Evolutionary conservation across 1,140 invertebrate genomes (phyloP).

Genomic region (Zaprionus ornatus): DNA sequence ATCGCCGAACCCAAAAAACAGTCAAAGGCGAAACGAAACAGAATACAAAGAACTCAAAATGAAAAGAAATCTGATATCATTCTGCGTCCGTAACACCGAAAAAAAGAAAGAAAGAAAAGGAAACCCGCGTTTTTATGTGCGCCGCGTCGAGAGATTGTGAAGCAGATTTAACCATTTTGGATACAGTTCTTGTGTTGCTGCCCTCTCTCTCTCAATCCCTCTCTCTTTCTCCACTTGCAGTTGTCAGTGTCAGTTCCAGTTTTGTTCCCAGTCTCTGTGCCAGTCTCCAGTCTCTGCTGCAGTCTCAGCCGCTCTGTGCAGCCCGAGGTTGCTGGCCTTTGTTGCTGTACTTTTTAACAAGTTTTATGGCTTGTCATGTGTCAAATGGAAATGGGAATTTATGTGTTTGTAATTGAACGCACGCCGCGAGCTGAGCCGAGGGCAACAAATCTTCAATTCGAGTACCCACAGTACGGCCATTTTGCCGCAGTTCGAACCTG

Average conservation of each 20-base stretch:
- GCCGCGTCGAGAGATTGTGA: constrained; percentile 65
- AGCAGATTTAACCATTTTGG: constrained; percentile 77
- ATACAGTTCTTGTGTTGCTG: constrained; percentile 55
- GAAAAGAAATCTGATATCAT: constrained; percentile 81
- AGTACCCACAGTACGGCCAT: constrained; percentile 35
- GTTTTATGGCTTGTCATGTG: constrained; percentile 83
- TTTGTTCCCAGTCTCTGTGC: background rate
- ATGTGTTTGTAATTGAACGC: constrained; percentile 83
- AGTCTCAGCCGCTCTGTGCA: constrained; percentile 41
- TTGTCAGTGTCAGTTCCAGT: constrained; percentile 9
- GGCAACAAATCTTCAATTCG: constrained; percentile 39
- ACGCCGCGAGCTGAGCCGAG: constrained; percentile 54
- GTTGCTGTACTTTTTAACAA: constrained; percentile 78
- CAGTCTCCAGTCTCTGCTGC: constrained; percentile 11
- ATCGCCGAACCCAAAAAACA: constrained; percentile 26
- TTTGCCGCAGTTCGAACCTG: constrained; percentile 39
- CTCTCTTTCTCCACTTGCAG: background rate
- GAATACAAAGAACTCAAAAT: constrained; percentile 43
- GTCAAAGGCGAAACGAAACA: constrained; percentile 49
- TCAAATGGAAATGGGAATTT: constrained; percentile 83
- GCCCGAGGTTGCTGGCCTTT: constrained; percentile 60
- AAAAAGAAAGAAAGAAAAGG: constrained; percentile 42
- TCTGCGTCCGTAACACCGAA: constrained; percentile 61
- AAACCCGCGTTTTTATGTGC: constrained; percentile 69
- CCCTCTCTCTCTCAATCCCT: background rate